Conservation (phyloP, 2,113 vertebrate species). For the Thryonomys swinderianus region DNA sequence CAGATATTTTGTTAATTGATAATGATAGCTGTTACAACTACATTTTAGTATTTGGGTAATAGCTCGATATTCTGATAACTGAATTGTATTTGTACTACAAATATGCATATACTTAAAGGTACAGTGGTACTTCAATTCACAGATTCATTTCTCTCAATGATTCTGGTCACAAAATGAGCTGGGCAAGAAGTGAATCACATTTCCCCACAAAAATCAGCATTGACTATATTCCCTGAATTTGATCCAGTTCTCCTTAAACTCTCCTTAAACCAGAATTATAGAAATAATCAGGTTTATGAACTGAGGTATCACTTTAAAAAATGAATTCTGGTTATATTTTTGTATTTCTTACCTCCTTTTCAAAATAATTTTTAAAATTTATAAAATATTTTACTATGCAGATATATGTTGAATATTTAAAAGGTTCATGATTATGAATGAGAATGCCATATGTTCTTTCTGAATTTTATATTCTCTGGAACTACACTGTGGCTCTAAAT, state of each 20-base stretch:
- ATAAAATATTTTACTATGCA: background rate
- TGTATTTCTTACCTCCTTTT: background rate
- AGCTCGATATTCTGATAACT: background rate
- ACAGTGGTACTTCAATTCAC: background rate
- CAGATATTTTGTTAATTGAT: background rate
- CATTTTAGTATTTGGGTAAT: background rate
- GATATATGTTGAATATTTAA: background rate
- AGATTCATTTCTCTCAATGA: background rate
- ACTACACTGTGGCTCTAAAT: background rate
- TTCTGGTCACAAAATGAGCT: background rate
- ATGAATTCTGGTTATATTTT: background rate
- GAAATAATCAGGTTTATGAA: background rate
- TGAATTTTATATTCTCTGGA: background rate
- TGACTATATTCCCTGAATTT: background rate
- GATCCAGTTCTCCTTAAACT: background rate
- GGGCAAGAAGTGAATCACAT: background rate
- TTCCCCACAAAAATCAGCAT: background rate
- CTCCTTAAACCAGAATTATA: background rate
- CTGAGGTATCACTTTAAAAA: background rate
- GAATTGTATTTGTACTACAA: background rate
- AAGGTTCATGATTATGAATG: background rate
- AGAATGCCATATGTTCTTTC: background rate
- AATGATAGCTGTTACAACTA: background rate
- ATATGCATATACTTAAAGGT: background rate
- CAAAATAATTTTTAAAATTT: background rate